phyloP scores from a whole-genome alignment of 2,113 vertebrate genomes.

The Anas platyrhynchos region DNA sequence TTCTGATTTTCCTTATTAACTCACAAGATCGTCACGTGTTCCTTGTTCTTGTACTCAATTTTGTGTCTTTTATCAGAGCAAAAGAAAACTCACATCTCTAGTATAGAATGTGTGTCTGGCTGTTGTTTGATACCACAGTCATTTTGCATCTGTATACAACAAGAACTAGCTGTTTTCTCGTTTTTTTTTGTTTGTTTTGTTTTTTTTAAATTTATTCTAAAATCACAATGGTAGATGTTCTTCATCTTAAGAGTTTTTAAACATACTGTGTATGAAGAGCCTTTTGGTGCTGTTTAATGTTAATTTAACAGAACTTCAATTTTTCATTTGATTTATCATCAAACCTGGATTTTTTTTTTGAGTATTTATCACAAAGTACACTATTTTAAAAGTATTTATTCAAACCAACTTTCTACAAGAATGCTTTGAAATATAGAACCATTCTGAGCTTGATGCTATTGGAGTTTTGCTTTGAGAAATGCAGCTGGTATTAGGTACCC shows the following conservation, averaged over 20 bases:
- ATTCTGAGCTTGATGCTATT: not conserved
- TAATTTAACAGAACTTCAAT: not conserved
- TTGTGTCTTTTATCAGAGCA: not conserved
- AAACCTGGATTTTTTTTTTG: not conserved
- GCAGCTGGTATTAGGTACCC: not conserved
- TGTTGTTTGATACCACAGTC: not conserved
- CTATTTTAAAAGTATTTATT: not conserved
- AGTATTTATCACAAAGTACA: not conserved
- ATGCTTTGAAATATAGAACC: not conserved
- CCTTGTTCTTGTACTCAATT: not conserved
- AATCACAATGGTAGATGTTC: not conserved
- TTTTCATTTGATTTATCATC: not conserved
- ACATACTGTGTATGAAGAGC: not conserved
- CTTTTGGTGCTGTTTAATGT: not conserved
- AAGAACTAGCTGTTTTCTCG: not conserved
- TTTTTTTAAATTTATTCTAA: not conserved
- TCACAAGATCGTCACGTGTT: not conserved
- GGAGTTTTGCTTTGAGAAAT: not conserved
- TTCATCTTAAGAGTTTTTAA: not conserved
- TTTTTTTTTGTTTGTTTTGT: not conserved
- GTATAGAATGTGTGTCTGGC: not conserved
- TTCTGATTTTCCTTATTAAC: not conserved
- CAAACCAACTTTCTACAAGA: not conserved
- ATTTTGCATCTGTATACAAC: not conserved
- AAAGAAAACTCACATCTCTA: not conserved